A percentile compares a stretch with the other conserved stretches of the same genome.
Evolutionary conservation across 2,797 vertebrate genomes (phyloP).

Genomic region (Hemitrygon akajei): DNA sequence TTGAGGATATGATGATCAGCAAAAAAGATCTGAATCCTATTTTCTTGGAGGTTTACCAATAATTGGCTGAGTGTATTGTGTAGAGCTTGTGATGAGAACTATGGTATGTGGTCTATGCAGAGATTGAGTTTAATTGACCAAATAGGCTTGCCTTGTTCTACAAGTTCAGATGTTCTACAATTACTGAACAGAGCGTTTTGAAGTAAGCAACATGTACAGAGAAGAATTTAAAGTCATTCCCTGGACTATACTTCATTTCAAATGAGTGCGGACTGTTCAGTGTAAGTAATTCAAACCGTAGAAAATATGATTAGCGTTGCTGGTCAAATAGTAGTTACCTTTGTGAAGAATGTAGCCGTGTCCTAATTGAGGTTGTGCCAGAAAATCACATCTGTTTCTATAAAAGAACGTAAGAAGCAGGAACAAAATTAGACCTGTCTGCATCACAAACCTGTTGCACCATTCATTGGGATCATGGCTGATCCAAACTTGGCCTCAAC

Average conservation of each 20-base stretch:
- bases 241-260: not conserved
- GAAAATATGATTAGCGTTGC: not conserved
- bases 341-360: not conserved
- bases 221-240: not conserved
- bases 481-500: too few relatives aligned
- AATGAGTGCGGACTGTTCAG: not conserved
- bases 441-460: too few relatives aligned
- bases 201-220: not conserved
- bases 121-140: not conserved
- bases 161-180: not conserved
- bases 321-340: not conserved
- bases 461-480: too few relatives aligned
- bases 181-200: not conserved
- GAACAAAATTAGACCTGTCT: too few relatives aligned
- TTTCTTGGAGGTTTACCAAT: not conserved
- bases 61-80: not conserved
- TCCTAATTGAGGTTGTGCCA: not conserved
- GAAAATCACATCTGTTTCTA: not conserved
- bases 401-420: too few relatives aligned
- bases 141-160: not conserved
- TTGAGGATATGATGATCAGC: not conserved
- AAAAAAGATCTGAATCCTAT: not conserved
- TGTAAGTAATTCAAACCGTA: not conserved
- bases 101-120: not conserved
- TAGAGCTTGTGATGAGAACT: not conserved